Percentiles rank a stretch among this genome's conserved stretches.
Conservation (phyloP, 2,797 vertebrate genomes). For the Vultur gryphus region DNA sequence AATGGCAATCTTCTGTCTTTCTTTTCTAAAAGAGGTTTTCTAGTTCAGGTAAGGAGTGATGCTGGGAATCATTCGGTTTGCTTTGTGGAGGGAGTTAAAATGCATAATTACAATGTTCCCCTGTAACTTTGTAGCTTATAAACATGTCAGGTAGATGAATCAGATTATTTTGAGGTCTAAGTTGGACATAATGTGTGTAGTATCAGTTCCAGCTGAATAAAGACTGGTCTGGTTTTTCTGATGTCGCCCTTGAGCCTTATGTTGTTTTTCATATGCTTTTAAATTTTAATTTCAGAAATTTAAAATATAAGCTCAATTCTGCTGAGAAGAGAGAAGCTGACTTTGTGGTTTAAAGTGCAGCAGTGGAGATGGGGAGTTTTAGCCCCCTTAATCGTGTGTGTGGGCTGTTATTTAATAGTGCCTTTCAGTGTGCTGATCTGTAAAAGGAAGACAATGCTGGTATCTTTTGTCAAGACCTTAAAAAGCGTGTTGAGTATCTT, state of each 20-base stretch:
- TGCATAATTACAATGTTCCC: not conserved
- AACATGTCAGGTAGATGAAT: not conserved
- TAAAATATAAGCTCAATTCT: not conserved
- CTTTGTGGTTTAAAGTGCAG: not conserved
- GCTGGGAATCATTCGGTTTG: not conserved
- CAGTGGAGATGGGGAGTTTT: not conserved
- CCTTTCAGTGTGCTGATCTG: not conserved
- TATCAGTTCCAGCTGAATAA: not conserved
- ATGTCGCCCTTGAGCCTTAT: not conserved
- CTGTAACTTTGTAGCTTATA: not conserved
- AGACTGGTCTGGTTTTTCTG: not conserved
- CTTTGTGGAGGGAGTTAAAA: not conserved
- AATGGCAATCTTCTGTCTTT: not conserved
- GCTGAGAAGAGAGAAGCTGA: not conserved
- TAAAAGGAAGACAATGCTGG: not conserved
- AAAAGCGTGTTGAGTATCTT: not conserved
- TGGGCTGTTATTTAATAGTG: not conserved
- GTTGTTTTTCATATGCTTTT: not conserved
- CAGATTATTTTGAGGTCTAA: not conserved
- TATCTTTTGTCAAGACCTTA: not conserved
- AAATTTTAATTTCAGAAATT: not conserved
- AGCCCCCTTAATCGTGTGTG: fast-evolving
- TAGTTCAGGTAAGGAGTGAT: not conserved
- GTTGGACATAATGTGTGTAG: not conserved
- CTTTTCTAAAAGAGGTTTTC: not conserved